Conservation (phyloP, 2,113 vertebrate genomes). For the Crocuta crocuta region DNA sequence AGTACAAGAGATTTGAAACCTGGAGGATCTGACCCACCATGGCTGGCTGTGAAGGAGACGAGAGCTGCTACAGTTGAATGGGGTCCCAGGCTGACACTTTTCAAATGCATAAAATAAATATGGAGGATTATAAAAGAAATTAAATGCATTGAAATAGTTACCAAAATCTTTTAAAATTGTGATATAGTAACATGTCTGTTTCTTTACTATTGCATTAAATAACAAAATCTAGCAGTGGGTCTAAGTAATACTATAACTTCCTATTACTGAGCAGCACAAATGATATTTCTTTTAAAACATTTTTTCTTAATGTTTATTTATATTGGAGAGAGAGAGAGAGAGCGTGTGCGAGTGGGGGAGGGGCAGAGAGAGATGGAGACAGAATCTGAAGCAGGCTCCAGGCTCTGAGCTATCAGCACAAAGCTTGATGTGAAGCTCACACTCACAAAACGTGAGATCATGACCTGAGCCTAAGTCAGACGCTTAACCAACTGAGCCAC, state of each 20-base stretch:
- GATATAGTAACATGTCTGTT: neutral
- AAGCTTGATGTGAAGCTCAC: too few species aligned
- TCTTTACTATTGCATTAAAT: neutral
- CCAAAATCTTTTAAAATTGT: neutral
- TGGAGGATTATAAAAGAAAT: neutral
- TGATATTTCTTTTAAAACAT: neutral
- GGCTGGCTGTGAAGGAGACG: neutral
- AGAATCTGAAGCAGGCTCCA: too few species aligned
- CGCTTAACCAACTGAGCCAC: too few species aligned
- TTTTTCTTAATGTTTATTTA: too few species aligned
- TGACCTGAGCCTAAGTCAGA: too few species aligned
- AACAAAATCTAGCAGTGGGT: neutral
- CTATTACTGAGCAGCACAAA: neutral
- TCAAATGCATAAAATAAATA: neutral
- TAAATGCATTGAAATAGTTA: neutral
- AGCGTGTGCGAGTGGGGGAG: too few species aligned
- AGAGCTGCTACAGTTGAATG: neutral
- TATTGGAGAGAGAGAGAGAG: too few species aligned
- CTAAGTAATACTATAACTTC: neutral
- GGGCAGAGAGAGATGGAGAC: too few species aligned
- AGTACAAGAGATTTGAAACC: neutral
- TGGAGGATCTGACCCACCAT: neutral
- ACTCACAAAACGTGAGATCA: too few species aligned
- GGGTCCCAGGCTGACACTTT: neutral
- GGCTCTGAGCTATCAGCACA: too few species aligned